A percentile compares a stretch with the other conserved stretches of the same genome.
phyloP scores from a whole-genome alignment of 2,797 vertebrate genomes.

The Chelon labrosus region DNA sequence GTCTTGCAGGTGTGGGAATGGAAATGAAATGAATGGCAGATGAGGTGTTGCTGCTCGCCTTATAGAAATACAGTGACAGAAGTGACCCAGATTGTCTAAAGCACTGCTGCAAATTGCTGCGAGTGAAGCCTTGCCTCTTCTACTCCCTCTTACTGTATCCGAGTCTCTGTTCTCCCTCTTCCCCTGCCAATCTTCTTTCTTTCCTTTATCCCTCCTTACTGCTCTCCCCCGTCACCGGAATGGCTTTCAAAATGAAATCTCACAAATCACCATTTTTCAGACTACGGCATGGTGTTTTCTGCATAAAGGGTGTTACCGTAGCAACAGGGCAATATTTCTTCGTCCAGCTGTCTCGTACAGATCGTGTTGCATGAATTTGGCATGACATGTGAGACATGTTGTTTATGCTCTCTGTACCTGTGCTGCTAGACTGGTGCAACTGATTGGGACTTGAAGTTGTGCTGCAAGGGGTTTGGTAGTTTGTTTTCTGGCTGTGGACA shows the following conservation, averaged over 20 bases:
- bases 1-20: slow-evolving; percentile 69
- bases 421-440: slow-evolving; percentile 27
- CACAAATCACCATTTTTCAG: slow-evolving; percentile 71
- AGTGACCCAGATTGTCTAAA: slow-evolving; percentile 78
- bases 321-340: slow-evolving; percentile 78
- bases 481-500: slow-evolving; percentile 21
- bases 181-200: slow-evolving; percentile 23
- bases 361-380: slow-evolving; percentile 74
- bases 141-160: slow-evolving; percentile 28
- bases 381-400: slow-evolving; percentile 61
- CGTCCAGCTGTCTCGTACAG: slow-evolving; percentile 64
- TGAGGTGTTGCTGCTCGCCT: slow-evolving; percentile 67
- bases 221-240: slow-evolving; percentile 31
- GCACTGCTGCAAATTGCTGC: slow-evolving; percentile 61
- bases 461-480: slow-evolving; percentile 2
- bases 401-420: slow-evolving; percentile 45
- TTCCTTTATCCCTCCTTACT: slow-evolving; percentile 14
- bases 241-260: slow-evolving; percentile 71
- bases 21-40: slow-evolving; percentile 74
- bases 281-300: slow-evolving; percentile 62
- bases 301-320: slow-evolving; percentile 77
- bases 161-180: slow-evolving; percentile 26
- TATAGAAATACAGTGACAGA: slow-evolving; percentile 70
- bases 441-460: slow-evolving; percentile 13
- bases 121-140: slow-evolving; percentile 47